A percentile compares a stretch with the other conserved stretches of the same genome.
Evolutionary conservation across 2,888 invertebrate genomes (phyloP).

Genomic region (Scaptomyza caliginosa): DNA sequence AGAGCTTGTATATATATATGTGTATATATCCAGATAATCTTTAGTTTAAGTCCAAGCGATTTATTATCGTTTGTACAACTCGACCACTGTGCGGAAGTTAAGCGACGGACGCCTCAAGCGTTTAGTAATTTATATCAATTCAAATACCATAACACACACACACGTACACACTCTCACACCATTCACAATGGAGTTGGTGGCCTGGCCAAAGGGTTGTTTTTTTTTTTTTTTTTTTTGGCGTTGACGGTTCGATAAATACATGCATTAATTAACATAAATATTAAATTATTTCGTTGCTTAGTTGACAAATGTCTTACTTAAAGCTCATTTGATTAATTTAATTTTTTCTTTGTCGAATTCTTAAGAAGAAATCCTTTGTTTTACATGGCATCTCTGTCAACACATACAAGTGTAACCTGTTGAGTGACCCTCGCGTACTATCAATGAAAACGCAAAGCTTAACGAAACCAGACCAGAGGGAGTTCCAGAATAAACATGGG

Average conservation of each 20-base stretch:
- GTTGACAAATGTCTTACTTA: too few species aligned
- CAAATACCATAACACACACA: constrained; percentile 13
- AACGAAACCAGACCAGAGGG: constrained; percentile 8
- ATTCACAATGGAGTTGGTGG: constrained; percentile 4
- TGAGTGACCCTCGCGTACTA: constrained; percentile 6
- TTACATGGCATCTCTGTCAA: too few species aligned
- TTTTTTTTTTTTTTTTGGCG: too few species aligned
- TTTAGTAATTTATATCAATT: constrained; percentile 40
- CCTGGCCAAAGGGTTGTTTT: background rate
- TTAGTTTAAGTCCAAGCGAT: constrained; percentile 20
- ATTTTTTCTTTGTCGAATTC: too few species aligned
- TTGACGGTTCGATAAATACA: background rate
- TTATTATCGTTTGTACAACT: constrained; percentile 8
- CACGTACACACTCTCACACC: too few species aligned
- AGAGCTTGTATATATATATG: background rate
- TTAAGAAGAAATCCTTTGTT: too few species aligned
- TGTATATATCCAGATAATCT: constrained; percentile 2
- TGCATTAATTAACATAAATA: background rate
- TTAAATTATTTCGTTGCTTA: background rate
- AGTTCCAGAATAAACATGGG: background rate
- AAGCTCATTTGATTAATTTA: too few species aligned
- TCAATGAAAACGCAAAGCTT: constrained; percentile 11
- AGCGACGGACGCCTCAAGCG: constrained; percentile 9
- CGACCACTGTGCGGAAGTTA: constrained; percentile 21
- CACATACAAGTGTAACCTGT: background rate